These are phyloP conservation scores for Rattus rattus DNA, from an alignment of 2,113 vertebrate genomes.

Conservation along the genomic window DNA sequence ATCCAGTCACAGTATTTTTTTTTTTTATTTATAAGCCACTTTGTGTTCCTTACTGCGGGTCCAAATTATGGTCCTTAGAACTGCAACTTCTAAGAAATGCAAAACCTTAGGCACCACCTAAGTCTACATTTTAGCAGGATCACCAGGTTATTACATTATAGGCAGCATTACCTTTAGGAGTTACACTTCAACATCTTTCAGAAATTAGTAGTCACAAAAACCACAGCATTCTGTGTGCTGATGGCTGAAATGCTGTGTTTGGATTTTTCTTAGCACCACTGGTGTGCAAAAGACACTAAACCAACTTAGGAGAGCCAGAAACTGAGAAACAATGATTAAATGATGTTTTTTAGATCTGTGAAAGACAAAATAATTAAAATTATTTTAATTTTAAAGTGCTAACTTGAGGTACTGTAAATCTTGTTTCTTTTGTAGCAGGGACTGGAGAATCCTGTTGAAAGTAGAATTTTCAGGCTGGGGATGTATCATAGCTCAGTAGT, in stretches of 20 bases:
- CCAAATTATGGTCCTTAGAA: not conserved
- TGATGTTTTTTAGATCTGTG: not conserved
- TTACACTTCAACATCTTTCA: not conserved
- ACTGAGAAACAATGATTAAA: not conserved
- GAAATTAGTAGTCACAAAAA: not conserved
- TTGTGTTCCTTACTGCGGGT: not conserved
- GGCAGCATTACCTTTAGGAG: constrained; percentile 25
- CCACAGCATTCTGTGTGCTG: not conserved
- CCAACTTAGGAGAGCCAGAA: not conserved
- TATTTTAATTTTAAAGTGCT: not conserved
- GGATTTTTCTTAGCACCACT: constrained; percentile 21
- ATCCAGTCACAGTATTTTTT: not conserved
- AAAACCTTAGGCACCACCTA: not conserved
- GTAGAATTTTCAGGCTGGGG: constrained; percentile 26
- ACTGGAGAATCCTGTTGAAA: constrained; percentile 26
- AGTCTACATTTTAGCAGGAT: not conserved
- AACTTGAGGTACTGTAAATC: constrained; percentile 7
- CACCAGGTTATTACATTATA: not conserved
- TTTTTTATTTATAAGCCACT: constrained; percentile 6
- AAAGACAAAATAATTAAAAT: not conserved
- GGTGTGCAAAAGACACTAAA: not conserved
- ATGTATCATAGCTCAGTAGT: not conserved
- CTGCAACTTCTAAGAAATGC: constrained; percentile 7
- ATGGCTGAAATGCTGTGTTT: constrained; percentile 16
- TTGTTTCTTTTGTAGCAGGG: not conserved